Base-by-base conservation (phyloP, 2,797 vertebrate genomes). In the Phataginus tricuspis region DNA sequence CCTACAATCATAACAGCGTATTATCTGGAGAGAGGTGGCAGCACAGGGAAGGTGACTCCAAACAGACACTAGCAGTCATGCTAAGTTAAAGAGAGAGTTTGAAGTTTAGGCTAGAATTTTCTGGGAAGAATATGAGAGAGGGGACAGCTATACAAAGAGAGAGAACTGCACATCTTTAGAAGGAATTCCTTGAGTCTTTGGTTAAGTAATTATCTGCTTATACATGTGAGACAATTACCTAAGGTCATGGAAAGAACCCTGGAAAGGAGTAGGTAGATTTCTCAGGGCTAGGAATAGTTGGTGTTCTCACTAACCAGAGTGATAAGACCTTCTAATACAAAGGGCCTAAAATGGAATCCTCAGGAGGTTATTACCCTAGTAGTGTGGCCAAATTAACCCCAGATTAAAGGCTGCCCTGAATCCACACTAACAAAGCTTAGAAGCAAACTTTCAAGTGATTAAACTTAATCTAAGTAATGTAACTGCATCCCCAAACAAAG, bases 81-180 rank as follows among this genome's bases (percentile, higher is more conserved):
- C 23, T 75, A 16, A 92, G 5, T 66, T 86, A 31, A 88, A 69
- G 69, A 85, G 25, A 53, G 51, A 86, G 49, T 64, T 42, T 83
- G 9, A 68, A 55, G 45, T 90, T 93, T 90, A 94, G 39, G 19
- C 55, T 63, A 55, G 68, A 94, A 79, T 88, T 91, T 95, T 49
- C 19, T 59, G 21, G 59, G 14, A 9, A 88, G 95, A 88, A 90
- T 79, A 31, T 78, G 34, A 23, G 51, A 7, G 1, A 64, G 6
- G 14, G 63, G 29, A 71, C 10, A 74, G 12, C 23, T 34, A 34
- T 9, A 57, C 19, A 39, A 53, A 64, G 31, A 66, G 45, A 68
- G 3, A 74, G 69, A n/a, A 75, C 95, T 82, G 34, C 19, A 37
- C 61, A 59, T 82, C 31, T 75, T 1, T 45, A 71, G 49, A 92